phyloP scores from a whole-genome alignment of 2,888 invertebrate genomes.

The Uloborus plumipes region DNA sequence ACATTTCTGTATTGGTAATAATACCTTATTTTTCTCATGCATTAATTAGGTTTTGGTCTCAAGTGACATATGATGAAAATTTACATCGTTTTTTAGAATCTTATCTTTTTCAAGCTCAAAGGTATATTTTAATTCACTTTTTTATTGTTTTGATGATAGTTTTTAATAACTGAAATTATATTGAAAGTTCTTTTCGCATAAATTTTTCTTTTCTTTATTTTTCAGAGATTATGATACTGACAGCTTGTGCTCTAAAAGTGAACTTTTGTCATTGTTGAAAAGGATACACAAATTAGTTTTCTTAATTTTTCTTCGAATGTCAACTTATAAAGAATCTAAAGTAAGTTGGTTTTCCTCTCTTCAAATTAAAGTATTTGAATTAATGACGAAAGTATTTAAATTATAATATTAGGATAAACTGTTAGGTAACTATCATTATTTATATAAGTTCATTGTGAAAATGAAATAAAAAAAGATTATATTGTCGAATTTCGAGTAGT shows the following conservation, averaged over 20 bases:
- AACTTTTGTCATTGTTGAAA: conserved; percentile 76
- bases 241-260: conserved; percentile 70
- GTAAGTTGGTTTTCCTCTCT: conserved; percentile 71
- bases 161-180: no score
- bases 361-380: no score
- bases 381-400: no score
- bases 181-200: not conserved
- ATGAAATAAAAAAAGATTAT: no score
- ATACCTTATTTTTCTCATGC: no score
- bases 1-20: no score
- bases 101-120: conserved; percentile 81
- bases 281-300: conserved; percentile 77
- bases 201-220: conserved; percentile 7
- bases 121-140: conserved; percentile 25
- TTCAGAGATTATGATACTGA: conserved; percentile 49
- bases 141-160: not conserved
- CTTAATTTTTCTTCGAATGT: conserved; percentile 81
- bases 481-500: no score
- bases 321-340: conserved; percentile 84
- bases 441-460: not conserved
- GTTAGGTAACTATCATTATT: not conserved
- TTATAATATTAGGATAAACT: no score
- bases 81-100: conserved; percentile 79
- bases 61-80: conserved; percentile 78
- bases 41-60: conserved; percentile 70